Evolutionary conservation across 2,113 vertebrate species (phyloP).

Genomic region (Amphiprion ocellaris): DNA sequence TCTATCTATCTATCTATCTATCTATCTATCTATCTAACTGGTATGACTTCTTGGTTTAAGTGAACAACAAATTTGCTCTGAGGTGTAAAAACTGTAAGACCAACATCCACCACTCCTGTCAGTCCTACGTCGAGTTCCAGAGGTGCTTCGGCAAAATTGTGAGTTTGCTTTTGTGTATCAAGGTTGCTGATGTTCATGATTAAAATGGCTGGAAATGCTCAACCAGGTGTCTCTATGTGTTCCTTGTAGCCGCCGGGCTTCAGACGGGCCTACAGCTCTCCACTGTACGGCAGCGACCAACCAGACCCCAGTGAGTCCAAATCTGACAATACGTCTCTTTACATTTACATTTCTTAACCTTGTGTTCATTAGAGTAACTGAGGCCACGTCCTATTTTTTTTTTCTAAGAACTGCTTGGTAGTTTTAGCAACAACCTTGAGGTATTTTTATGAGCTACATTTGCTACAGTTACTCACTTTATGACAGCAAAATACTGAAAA

Average conservation of each 20-base stretch:
- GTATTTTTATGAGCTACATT: too few relatives aligned
- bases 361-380: not conserved
- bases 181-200: not conserved
- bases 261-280: slow-evolving; percentile 94
- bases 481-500: too few relatives aligned
- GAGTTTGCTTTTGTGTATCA: slow-evolving; percentile 70
- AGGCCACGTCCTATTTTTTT: not conserved
- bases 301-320: slow-evolving; percentile 75
- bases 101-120: slow-evolving; percentile 97
- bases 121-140: slow-evolving; percentile 96
- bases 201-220: not conserved
- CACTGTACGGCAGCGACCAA: slow-evolving; percentile 87
- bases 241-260: slow-evolving; percentile 92
- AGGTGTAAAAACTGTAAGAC: slow-evolving; percentile 99
- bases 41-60: slow-evolving; percentile 66
- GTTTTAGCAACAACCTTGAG: too few relatives aligned
- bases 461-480: too few relatives aligned
- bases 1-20: too few relatives aligned
- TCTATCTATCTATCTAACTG: too few relatives aligned
- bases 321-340: not conserved
- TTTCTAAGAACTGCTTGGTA: too few relatives aligned
- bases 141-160: slow-evolving; percentile 98
- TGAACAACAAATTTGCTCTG: slow-evolving; percentile 98
- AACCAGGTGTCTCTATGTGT: slow-evolving; percentile 8
- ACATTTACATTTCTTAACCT: not conserved